These are phyloP conservation scores for Xenopus borealis DNA, from an alignment of 2,113 vertebrate species.

Conservation along the genomic window DNA sequence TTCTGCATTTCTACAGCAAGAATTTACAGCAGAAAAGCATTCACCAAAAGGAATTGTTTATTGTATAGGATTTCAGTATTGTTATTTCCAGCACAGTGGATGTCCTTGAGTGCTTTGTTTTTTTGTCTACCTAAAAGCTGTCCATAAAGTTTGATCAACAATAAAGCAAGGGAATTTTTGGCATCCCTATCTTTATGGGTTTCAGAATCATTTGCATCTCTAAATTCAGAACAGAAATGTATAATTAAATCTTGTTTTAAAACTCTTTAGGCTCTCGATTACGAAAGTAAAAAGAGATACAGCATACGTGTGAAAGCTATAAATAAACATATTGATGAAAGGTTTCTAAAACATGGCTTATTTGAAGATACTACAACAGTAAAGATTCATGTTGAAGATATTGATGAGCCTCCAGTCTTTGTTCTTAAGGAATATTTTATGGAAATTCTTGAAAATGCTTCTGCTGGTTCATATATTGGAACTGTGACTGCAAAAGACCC, in stretches of 20 bases:
- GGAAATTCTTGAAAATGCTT: constrained; percentile 72
- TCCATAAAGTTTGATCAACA: no score
- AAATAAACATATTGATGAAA: constrained; percentile 71
- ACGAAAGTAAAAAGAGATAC: constrained; percentile 75
- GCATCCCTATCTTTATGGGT: no score
- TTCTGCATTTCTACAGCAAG: no score
- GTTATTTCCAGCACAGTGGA: no score
- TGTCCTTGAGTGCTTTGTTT: no score
- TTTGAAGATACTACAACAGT: constrained; percentile 77
- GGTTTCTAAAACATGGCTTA: constrained; percentile 59
- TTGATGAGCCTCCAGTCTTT: constrained; percentile 88
- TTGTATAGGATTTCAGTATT: no score
- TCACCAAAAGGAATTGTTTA: no score
- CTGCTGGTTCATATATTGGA: constrained; percentile 68
- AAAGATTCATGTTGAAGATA: constrained; percentile 79
- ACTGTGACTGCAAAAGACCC: constrained; percentile 75
- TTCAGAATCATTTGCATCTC: no score
- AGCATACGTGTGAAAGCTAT: constrained; percentile 70
- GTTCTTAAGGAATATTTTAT: constrained; percentile 66
- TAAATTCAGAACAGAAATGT: no score
- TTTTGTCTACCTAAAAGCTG: no score
- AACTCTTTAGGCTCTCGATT: constrained; percentile 76
- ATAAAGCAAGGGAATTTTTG: no score
- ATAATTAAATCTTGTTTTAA: not conserved
- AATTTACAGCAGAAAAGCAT: no score